Conservation (phyloP, 2,888 invertebrate genomes). For the Rhagophthalmus giganteus region DNA sequence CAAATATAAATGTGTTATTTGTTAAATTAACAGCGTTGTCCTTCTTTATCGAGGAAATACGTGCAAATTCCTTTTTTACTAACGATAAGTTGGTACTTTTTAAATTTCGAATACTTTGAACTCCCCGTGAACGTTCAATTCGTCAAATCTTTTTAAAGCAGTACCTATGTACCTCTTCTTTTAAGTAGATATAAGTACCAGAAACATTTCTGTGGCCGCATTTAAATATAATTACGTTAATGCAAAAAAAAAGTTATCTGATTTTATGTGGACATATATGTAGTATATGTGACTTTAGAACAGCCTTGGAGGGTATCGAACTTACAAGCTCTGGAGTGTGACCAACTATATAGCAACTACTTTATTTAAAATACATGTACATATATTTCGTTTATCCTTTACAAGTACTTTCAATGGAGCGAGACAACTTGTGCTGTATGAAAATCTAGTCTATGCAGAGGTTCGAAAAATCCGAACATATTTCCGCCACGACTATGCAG, state of each 20-base stretch:
- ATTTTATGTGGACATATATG: not conserved
- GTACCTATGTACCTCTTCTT: no score
- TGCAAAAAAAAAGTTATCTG: no score
- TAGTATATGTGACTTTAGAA: slow-evolving; percentile 14
- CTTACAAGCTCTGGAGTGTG: slow-evolving; percentile 35
- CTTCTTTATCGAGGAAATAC: no score
- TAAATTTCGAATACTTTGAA: no score
- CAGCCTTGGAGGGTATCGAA: slow-evolving; percentile 38
- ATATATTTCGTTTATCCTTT: slow-evolving; percentile 19
- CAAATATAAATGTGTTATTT: no score
- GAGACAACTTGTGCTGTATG: slow-evolving; percentile 12
- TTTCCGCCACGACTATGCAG: slow-evolving; percentile 22
- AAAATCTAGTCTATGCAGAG: slow-evolving; percentile 5
- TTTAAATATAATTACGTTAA: not conserved
- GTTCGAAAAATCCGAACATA: slow-evolving; percentile 23
- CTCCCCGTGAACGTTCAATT: no score
- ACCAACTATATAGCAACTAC: slow-evolving; percentile 19
- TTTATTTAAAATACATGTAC: slow-evolving; percentile 19
- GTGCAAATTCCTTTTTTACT: no score
- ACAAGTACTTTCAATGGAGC: slow-evolving; percentile 13
- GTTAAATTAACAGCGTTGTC: no score
- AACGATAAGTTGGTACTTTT: no score
- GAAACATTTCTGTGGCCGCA: no score
- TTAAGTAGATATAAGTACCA: no score
- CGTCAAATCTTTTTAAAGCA: no score